Evolutionary conservation across 2,888 invertebrate species (phyloP), one percentile per base, ranked within the genome.

Genomic region (Onthophagus sagittarius): DNA sequence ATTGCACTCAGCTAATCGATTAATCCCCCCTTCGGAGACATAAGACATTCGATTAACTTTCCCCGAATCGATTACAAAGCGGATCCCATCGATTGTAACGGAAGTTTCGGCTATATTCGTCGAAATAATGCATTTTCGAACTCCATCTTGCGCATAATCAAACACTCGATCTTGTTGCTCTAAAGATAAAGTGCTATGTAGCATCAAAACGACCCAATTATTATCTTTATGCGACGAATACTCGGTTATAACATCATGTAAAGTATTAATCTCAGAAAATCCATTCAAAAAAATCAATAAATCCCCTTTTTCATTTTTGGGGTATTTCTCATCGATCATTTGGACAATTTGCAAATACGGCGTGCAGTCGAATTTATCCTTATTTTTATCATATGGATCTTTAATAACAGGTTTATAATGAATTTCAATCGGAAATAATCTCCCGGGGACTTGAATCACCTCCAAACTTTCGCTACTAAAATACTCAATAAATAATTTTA

Each of bases 31-130:
- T 0, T 90, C 90, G 0, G 96, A 91, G 84, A 98, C 97, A 82
- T 96, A 99, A 80, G 93, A 96, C 96, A 99, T 98, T 86, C 98
- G 95, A 86, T 98, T 98, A 0, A 94, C 96, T 79, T 85, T 98
- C 32, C 99, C 99, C 1, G 98, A 98, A 85, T 99, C 99, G 0
- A 95, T 90, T 0, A 99, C 99, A 86, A 99, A 99, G 81, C 99
- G 88, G 72, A 99, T 94, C 0, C 99, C 99, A 83, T 99, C 99
- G 72, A 99, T 98, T 0, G 99, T 99, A 2, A 99, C 93, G 0
- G 98, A 98, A 0, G 99, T 99, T 87, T 99, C 99, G 0, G 99
- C 98, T 74, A 99, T 99, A 82, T 99, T 99, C 0, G 99, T 99
- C 0, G 98, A 96, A 0, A 99, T 92, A 75, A 99, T 96, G 84